These are phyloP conservation scores for Drosophila fuyamai DNA, from an alignment of 1,140 invertebrate genomes.

Conservation along the genomic window DNA sequence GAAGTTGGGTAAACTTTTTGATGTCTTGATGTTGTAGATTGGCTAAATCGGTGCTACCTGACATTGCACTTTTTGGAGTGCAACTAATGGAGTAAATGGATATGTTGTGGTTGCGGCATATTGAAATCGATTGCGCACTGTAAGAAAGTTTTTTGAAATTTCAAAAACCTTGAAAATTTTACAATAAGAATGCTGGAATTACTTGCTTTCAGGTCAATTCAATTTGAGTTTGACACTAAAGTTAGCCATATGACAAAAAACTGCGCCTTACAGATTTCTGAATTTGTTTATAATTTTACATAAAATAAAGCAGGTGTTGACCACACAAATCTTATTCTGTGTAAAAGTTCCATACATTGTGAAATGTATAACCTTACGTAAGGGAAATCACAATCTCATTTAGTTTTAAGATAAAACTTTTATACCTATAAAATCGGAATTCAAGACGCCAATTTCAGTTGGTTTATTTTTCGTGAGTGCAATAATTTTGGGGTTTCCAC, in stretches of 20 bases:
- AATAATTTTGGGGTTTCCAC: slow-evolving; percentile 12
- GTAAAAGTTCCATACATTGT: too few relatives aligned
- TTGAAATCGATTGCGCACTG: not conserved
- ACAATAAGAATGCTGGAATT: too few relatives aligned
- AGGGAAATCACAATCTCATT: not conserved
- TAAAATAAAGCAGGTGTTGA: too few relatives aligned
- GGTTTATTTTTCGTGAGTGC: slow-evolving; percentile 6
- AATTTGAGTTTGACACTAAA: too few relatives aligned
- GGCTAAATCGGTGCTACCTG: slow-evolving; percentile 36
- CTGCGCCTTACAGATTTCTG: too few relatives aligned
- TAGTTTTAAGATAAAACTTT: not conserved
- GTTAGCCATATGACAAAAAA: too few relatives aligned
- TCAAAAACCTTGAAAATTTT: not conserved
- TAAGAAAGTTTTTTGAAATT: not conserved
- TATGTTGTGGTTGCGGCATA: not conserved
- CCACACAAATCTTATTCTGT: too few relatives aligned
- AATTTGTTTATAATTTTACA: too few relatives aligned
- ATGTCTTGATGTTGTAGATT: slow-evolving; percentile 58
- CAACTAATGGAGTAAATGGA: too few relatives aligned
- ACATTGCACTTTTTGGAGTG: slow-evolving; percentile 26
- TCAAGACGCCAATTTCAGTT: not conserved
- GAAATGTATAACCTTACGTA: too few relatives aligned
- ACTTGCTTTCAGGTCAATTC: too few relatives aligned
- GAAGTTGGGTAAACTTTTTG: slow-evolving; percentile 39
- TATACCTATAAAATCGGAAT: not conserved